phyloP scores from a whole-genome alignment of 2,797 vertebrate species.

The Crypturellus tataupa region DNA sequence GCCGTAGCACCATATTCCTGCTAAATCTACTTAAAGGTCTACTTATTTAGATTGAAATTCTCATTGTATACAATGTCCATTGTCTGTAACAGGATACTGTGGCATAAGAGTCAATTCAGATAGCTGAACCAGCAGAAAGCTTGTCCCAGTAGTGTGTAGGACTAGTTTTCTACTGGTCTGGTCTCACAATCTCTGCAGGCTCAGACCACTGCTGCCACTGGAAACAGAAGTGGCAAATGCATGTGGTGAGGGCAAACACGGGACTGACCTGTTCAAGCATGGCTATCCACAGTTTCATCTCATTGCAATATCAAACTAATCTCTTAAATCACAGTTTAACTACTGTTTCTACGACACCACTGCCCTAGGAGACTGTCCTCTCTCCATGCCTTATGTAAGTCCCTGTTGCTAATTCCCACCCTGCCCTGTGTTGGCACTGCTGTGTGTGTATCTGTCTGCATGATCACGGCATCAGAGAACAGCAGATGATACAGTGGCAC shows the following conservation, averaged over 20 bases:
- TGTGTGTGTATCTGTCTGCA: neutral
- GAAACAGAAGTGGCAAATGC: neutral
- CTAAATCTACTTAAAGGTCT: neutral
- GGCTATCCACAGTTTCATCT: neutral
- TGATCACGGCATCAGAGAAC: neutral
- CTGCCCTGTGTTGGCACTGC: neutral
- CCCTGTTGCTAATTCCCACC: neutral
- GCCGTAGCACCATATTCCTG: neutral
- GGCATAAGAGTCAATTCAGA: neutral
- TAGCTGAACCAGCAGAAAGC: neutral
- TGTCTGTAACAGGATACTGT: neutral
- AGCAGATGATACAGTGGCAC: rapidly evolving
- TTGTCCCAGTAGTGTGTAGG: neutral
- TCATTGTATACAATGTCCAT: neutral
- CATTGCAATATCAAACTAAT: neutral
- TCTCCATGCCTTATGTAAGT: neutral
- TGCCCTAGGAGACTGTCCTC: neutral
- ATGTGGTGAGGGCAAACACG: neutral
- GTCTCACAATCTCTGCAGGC: neutral
- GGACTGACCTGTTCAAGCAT: neutral
- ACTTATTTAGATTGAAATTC: neutral
- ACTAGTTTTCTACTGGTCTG: neutral
- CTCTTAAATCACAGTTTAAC: neutral
- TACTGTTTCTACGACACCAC: neutral
- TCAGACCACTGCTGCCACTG: neutral